Conservation (phyloP, 92 coral and sea anemone species). For the Desmophyllum pertusum region DNA sequence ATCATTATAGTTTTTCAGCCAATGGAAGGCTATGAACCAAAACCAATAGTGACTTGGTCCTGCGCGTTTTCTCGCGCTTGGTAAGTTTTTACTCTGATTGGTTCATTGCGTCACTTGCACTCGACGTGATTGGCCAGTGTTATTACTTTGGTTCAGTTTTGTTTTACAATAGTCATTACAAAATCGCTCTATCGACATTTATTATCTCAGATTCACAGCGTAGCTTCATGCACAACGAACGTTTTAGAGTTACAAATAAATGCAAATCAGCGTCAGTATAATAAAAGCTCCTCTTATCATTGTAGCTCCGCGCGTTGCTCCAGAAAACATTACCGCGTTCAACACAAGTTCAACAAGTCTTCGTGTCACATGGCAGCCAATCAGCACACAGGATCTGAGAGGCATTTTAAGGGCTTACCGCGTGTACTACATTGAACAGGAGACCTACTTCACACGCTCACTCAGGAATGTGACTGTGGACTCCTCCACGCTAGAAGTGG, state of each 20-base stretch:
- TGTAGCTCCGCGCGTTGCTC: constrained; percentile 77
- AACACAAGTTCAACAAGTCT: constrained; percentile 80
- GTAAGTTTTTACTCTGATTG: not conserved
- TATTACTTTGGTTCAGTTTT: too few relatives aligned
- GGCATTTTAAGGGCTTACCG: constrained; percentile 74
- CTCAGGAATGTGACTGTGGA: constrained; percentile 50
- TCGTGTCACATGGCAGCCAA: constrained; percentile 71
- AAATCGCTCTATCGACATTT: too few relatives aligned
- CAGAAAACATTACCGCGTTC: constrained; percentile 55
- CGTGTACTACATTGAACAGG: constrained; percentile 62
- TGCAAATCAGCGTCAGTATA: not conserved
- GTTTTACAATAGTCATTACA: too few relatives aligned
- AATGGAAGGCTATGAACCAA: not conserved
- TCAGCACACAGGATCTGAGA: constrained; percentile 41
- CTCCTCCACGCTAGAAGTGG: constrained; percentile 19
- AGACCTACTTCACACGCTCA: constrained; percentile 44
- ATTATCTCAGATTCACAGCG: too few relatives aligned
- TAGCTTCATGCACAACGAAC: too few relatives aligned
- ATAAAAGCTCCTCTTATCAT: not conserved
- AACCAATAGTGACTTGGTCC: not conserved
- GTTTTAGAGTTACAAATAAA: too few relatives aligned
- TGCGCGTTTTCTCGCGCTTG: not conserved
- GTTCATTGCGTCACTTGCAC: not conserved
- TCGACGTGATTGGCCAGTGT: not conserved
- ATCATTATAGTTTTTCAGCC: not conserved